Base-by-base conservation (phyloP, 2,113 vertebrate species). In the Elaphurus davidianus region DNA sequence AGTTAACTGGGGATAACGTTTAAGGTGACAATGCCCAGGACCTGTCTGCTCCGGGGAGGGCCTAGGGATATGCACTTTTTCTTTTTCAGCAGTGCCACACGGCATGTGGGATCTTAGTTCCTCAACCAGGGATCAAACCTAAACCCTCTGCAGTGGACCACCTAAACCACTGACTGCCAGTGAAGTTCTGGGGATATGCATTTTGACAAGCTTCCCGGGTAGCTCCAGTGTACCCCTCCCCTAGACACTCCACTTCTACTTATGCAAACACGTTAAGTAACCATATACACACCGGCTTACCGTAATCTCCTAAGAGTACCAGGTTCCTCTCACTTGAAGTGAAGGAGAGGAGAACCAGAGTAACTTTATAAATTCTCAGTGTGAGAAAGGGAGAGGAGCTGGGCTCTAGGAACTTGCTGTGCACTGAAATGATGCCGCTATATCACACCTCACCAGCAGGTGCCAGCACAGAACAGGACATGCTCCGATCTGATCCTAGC, bases 401-500 rank as follows among this genome's bases (percentile, higher is more conserved):
- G 11, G 52, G 82, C 50, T 71, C 27, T 27, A 60, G 59, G 55
- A 85, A 74, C 19, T 21, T 57, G 74, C 27, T 15, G 5, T n/a
- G 27, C 30, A 67, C 3, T 21, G 45, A 60, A 82, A 90, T 3
- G 6, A 12, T 19, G 2, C 78, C 90, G 97, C 55, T 82, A 0
- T 78, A 54, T 10, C 86, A 91, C 4, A 55, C 5, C 8, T 96
- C 83, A 91, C 92, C 98, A 98, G 95, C 59, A 98, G 95, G 91
- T 36, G 92, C 21, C 96, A 94, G 95, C 67, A 97, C 0, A 95
- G 87, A 91, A 78, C 78, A 94, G 14, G 17, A 36, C 2, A 95
- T 30, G 17, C 23, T 57, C 36, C 54, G 74, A 87, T 25, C 30
- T 14, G 59, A 11, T 47, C 85, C 60, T 9, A n/a, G 57, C 30